Base-by-base conservation (phyloP, 2,113 vertebrate species). In the Psophia crepitans region DNA sequence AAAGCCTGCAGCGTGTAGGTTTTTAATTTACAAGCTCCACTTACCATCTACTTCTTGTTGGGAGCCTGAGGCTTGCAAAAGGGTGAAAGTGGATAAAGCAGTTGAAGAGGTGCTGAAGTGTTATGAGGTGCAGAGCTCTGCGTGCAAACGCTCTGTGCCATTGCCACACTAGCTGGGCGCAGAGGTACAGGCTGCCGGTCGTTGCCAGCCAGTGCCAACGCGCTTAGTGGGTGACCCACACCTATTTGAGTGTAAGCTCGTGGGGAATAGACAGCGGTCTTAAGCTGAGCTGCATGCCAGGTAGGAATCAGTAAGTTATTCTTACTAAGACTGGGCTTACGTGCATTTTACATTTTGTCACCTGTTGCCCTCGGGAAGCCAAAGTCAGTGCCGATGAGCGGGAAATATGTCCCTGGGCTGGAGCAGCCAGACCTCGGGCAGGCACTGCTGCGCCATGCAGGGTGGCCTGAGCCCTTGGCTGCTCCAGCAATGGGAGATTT, bases 21-120 rank as follows among this genome's bases (percentile, higher is more conserved):
- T 92, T 94, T 89, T 93, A 70, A 96, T 93, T 92, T 96, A 78
- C 71, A 64, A 48, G 51, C 35, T 87, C 85, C 88, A 84, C 83
- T 94, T 91, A 90, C 78, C 63, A 77, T 77, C 78, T 88, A 93
- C 74, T 89, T 93, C 41, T 85, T 1, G 2, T 75, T 0, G 0
- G 21, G 69, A 78, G 56, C 85, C 79, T 71, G 76, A 93, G 79
- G 88, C 83, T 90, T 87, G 27, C 19, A 94, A 88, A 71, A 75
- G 58, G 64, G 58, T 71, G 92, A 92, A 88, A 97, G 81, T 46
- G 71, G 90, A 92, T 78, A 84, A 95, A 96, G 56, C 35, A 66
- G 85, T 86, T 77, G 89, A 95, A 96, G 41, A 93, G 79, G 76
- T 71, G 90, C 33, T 63, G 76, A 92, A 83, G 53, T 68, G 83